Base-by-base conservation (phyloP, 2,113 vertebrate species). In the Aegithalos caudatus region DNA sequence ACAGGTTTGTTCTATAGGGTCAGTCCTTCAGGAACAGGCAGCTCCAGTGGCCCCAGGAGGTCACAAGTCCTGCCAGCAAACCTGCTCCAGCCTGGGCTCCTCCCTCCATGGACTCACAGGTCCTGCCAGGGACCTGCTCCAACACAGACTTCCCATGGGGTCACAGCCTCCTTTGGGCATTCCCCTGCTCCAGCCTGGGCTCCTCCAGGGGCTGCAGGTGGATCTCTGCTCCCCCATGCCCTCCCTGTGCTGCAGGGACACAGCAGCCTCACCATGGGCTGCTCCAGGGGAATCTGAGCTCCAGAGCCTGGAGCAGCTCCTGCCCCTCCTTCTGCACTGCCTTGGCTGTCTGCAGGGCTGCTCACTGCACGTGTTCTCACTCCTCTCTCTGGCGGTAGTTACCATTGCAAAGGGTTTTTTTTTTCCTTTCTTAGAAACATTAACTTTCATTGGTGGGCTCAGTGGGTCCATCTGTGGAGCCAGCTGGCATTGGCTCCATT, bases 321-420 rank as follows among this genome's bases (percentile, higher is more conserved):
- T 87, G 29, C 20, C 57, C 48, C 35, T 79, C 24, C 38, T 10
- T 2, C 31, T 86, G 40, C 56, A 3, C 56, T 40, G 48, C 16
- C 48, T 24, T 54, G 47, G 2, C 1, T 7, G 5, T 10, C 48
- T 56, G 25, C 31, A 35, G 35, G 21, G 11, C 9, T 56, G 29
- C 2, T 64, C 10, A 31, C 37, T 16, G 0, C 31, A 16, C 9
- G 44, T 0, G 0, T 3, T 4, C 21, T 71, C 33, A 11, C 10
- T 29, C 8, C 14, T 22, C 23, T 23, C 23, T 42, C 25, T 23
- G 17, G 7, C 9, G 64, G 20, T 27, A 54, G 9, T 56, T 57
- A 14, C 20, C 17, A 31, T 15, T 8, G 4, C 14, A 72, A 21
- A 25, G 13, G 3, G 3, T 13, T 2, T n/a, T 51, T n/a, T 51